These are phyloP conservation scores for Platorchestia sp. DNA, from an alignment of 1,140 invertebrate species.

Conservation along the genomic window DNA sequence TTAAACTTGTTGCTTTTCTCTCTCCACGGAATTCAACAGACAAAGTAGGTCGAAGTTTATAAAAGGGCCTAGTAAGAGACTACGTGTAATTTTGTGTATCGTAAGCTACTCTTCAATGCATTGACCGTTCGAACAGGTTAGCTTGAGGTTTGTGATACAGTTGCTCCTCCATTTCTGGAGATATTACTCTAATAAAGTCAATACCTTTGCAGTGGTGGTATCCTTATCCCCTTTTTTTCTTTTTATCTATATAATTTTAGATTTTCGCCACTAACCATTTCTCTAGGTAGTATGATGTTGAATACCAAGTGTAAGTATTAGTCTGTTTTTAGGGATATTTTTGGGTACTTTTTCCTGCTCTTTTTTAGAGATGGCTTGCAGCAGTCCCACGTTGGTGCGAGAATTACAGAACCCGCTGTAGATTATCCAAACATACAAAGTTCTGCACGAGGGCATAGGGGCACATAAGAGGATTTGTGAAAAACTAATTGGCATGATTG, in stretches of 20 bases:
- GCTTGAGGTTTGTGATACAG: background rate
- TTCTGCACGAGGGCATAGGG: too few species aligned
- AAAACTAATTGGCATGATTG: too few species aligned
- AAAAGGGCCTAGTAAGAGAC: background rate
- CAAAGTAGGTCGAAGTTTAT: background rate
- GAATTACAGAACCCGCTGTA: too few species aligned
- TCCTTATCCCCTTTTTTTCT: background rate
- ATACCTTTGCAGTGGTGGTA: background rate
- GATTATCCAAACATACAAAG: too few species aligned
- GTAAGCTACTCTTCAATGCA: background rate
- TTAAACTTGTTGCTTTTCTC: background rate
- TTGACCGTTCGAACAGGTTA: background rate
- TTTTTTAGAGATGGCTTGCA: too few species aligned
- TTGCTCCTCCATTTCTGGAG: background rate
- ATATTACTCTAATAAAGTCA: background rate
- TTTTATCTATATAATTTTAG: background rate
- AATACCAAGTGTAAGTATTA: too few species aligned
- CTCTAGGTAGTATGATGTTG: too few species aligned
- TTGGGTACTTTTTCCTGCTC: too few species aligned
- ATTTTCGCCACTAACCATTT: background rate
- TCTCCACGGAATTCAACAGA: background rate
- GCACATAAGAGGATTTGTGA: too few species aligned
- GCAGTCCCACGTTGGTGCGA: too few species aligned
- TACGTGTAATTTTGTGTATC: background rate
- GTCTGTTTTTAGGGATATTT: too few species aligned